These are phyloP conservation scores for Harpalus rubripes DNA, from an alignment of 2,888 invertebrate species.

Conservation along the genomic window DNA sequence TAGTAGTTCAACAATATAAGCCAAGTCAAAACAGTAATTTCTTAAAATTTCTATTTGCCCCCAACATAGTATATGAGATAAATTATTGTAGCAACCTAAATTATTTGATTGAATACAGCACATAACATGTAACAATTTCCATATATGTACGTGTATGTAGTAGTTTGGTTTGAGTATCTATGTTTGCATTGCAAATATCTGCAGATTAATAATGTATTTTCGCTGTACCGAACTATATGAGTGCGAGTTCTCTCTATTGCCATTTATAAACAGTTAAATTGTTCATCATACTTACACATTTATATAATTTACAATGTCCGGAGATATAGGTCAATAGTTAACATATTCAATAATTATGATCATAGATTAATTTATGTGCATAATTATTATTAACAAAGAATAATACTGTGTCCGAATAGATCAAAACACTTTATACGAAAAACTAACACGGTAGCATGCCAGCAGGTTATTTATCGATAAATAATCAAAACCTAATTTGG, in stretches of 20 bases:
- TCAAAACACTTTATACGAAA: no score
- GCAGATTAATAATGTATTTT: conserved; percentile 3
- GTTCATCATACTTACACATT: background rate
- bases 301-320: background rate
- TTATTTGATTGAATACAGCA: background rate
- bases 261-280: background rate
- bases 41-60: no score
- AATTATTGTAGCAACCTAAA: background rate
- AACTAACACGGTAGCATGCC: no score
- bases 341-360: background rate
- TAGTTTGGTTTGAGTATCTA: background rate
- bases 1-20: no score
- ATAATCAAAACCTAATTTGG: no score
- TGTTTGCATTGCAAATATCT: conserved; percentile 2
- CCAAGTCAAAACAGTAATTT: no score
- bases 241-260: background rate
- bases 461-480: no score
- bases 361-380: no score
- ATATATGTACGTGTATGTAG: background rate
- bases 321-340: background rate
- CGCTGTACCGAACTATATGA: background rate
- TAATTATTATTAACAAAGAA: no score
- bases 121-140: background rate
- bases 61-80: no score
- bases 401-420: no score